Conservation (phyloP, 2,113 vertebrate species). For the Corythoichthys haematopterus region DNA sequence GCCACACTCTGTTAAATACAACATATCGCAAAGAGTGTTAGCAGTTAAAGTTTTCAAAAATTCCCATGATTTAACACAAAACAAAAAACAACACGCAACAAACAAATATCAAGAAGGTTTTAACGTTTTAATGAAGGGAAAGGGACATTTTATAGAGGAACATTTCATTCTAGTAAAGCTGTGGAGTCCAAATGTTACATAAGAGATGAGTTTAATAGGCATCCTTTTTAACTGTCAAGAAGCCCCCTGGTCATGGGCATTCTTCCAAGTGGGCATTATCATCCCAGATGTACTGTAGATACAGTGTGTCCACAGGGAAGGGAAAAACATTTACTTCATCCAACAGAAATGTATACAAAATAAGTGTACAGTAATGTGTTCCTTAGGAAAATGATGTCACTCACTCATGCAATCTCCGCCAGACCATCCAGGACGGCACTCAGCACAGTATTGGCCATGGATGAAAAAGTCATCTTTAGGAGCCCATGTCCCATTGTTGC, state of each 20-base stretch:
- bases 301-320: slow-evolving; percentile 17
- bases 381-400: slow-evolving; percentile 47
- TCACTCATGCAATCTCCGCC: slow-evolving; percentile 96
- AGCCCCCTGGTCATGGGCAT: slow-evolving; percentile 30
- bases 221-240: slow-evolving; percentile 29
- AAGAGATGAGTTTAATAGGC: slow-evolving; percentile 32
- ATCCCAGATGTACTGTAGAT: slow-evolving; percentile 17
- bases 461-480: slow-evolving; percentile 90
- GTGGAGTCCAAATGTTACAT: slow-evolving; percentile 23
- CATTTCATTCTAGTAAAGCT: slow-evolving; percentile 27
- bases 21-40: not conserved
- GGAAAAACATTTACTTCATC: not conserved
- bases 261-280: slow-evolving; percentile 32
- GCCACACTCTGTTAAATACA: slow-evolving; percentile 79
- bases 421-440: slow-evolving; percentile 92
- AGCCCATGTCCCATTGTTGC: slow-evolving; percentile 93
- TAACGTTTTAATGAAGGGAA: slow-evolving; percentile 3
- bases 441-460: slow-evolving; percentile 85
- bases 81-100: not conserved
- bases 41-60: not conserved
- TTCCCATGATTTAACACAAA: slow-evolving; percentile 13
- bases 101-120: not conserved
- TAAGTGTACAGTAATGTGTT: slow-evolving; percentile 5
- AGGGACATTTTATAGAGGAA: slow-evolving; percentile 32
- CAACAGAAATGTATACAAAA: slow-evolving; percentile 6